These are phyloP conservation scores for Rattus rattus DNA, from an alignment of 2,113 vertebrate genomes.

Conservation along the genomic window DNA sequence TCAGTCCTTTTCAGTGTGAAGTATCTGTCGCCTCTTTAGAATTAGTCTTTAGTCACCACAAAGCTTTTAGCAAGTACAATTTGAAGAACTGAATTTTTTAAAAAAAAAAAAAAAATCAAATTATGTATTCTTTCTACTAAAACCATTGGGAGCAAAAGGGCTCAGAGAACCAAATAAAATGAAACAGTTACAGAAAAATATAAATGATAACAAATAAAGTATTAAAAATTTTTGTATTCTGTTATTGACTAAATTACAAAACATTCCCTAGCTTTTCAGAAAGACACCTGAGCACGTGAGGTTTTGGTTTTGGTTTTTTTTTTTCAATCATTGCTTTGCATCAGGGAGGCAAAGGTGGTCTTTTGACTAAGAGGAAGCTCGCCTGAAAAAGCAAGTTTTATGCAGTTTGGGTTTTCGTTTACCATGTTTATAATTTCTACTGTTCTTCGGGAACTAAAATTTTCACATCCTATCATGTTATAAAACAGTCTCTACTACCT, in stretches of 20 bases:
- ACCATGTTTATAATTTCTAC: neutral
- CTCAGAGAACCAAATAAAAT: neutral
- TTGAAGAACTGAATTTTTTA: conserved; percentile 39
- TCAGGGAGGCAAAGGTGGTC: neutral
- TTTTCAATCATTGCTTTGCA: neutral
- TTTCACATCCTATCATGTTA: neutral
- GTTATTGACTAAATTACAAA: conserved; percentile 39
- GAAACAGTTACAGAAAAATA: conserved; percentile 16
- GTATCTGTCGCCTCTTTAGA: conserved; percentile 5
- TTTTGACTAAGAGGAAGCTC: neutral
- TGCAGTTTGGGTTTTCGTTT: neutral
- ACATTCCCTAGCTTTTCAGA: neutral
- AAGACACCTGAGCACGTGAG: neutral
- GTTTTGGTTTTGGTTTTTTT: neutral
- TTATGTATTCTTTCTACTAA: conserved; percentile 22
- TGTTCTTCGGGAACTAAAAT: conserved; percentile 9
- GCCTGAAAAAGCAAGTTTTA: neutral
- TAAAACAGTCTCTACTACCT: neutral
- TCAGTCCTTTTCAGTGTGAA: conserved; percentile 48
- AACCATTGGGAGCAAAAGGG: neutral
- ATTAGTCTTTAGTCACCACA: conserved; percentile 38
- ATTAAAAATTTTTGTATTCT: conserved; percentile 62
- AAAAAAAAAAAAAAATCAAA: conserved; percentile 48
- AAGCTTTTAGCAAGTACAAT: conserved; percentile 63
- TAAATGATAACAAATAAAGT: conserved; percentile 54